Evolutionary conservation across 2,888 invertebrate species (phyloP).

Genomic region (Pegoplata infirma): DNA sequence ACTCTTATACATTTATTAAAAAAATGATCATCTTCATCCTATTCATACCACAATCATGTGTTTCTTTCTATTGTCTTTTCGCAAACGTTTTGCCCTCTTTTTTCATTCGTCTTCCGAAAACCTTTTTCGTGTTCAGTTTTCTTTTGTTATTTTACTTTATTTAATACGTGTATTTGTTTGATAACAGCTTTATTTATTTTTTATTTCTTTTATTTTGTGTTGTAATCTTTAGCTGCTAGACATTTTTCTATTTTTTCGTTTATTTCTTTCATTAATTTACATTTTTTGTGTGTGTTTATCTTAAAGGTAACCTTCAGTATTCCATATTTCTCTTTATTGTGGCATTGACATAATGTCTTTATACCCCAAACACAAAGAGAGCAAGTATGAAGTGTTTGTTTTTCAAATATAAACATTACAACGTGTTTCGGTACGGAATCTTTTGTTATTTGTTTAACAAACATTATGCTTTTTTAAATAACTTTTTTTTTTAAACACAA

Average conservation of each 20-base stretch:
- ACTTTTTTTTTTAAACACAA: too few species aligned
- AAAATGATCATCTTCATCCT: too few species aligned
- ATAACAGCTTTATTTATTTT: background rate
- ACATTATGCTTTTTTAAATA: too few species aligned
- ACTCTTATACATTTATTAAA: too few species aligned
- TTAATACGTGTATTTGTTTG: background rate
- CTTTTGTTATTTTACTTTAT: background rate
- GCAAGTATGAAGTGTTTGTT: background rate
- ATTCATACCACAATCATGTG: too few species aligned
- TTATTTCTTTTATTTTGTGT: conserved; percentile 3
- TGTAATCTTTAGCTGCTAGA: too few species aligned
- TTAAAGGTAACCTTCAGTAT: conserved; percentile 47
- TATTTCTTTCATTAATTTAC: conserved; percentile 15
- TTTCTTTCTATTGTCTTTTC: background rate
- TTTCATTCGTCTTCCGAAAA: background rate
- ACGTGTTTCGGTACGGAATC: conserved; percentile 12
- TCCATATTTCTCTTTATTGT: conserved; percentile 16
- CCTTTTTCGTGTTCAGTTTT: background rate
- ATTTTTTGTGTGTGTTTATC: conserved; percentile 4
- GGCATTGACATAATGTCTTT: conserved; percentile 31
- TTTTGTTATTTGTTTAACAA: too few species aligned
- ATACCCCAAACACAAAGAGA: background rate
- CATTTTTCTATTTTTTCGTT: background rate
- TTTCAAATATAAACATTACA: conserved; percentile 33
- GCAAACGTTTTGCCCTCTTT: background rate